These are phyloP conservation scores for Oxyruncus cristatus DNA, from an alignment of 2,113 vertebrate genomes.

Conservation along the genomic window DNA sequence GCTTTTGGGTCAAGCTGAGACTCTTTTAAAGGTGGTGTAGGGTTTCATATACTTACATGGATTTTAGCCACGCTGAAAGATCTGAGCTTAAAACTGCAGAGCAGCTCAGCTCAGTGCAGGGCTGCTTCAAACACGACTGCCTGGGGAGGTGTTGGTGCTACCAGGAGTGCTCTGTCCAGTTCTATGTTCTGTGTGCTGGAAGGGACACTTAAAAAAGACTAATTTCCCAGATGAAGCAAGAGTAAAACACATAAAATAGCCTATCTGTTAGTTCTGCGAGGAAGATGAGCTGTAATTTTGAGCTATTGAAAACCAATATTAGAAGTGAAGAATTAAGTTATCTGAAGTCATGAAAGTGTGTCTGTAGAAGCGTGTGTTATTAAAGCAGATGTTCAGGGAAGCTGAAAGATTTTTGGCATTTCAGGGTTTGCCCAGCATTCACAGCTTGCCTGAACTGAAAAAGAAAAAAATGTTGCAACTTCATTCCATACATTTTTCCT, in stretches of 20 bases:
- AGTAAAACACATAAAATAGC: not conserved
- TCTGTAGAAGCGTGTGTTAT: not conserved
- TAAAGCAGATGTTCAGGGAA: not conserved
- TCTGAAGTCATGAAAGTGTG: not conserved
- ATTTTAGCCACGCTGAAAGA: not conserved
- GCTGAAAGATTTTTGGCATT: not conserved
- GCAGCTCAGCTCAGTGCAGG: not conserved
- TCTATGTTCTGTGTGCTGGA: not conserved
- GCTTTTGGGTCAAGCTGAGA: not conserved
- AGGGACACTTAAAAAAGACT: not conserved
- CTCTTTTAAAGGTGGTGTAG: not conserved
- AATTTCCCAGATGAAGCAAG: not conserved
- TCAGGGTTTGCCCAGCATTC: not conserved
- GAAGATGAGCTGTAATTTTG: not conserved
- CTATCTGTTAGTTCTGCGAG: not conserved
- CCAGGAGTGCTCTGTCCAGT: not conserved
- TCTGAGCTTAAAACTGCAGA: not conserved
- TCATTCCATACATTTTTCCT: not conserved
- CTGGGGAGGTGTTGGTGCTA: not conserved
- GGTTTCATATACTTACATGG: not conserved
- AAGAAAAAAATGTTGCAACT: not conserved
- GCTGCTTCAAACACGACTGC: not conserved
- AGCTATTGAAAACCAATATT: not conserved
- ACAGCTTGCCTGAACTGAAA: not conserved
- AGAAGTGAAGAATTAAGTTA: not conserved